These are phyloP conservation scores for Gasterosteus nipponicus DNA, from an alignment of 2,113 vertebrate genomes.

Conservation along the genomic window DNA sequence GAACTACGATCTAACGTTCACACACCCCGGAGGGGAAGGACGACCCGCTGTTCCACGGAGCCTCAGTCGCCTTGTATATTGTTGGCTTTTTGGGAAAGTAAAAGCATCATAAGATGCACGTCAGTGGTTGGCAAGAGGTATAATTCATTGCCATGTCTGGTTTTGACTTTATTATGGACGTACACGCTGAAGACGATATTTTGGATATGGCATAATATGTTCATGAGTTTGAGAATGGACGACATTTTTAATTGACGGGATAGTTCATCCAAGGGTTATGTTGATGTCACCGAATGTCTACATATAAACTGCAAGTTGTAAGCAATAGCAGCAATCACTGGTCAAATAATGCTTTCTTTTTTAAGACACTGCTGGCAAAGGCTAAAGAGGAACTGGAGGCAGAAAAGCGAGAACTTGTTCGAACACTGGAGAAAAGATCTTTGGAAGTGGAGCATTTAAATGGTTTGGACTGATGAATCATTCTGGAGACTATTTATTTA, in stretches of 20 bases:
- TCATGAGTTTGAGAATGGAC: background rate
- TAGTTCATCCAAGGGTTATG: background rate
- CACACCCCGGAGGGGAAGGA: background rate
- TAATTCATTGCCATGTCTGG: background rate
- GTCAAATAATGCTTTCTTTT: background rate
- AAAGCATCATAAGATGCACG: background rate
- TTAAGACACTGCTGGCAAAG: constrained; percentile 86
- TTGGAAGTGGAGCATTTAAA: constrained; percentile 92
- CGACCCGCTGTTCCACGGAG: background rate
- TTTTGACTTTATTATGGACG: background rate
- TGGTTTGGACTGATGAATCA: constrained; percentile 77
- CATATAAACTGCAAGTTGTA: background rate
- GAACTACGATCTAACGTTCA: background rate
- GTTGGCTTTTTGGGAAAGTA: background rate
- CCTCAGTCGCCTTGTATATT: background rate
- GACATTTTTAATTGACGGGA: background rate
- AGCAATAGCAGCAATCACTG: background rate
- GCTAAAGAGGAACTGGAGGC: constrained; percentile 91
- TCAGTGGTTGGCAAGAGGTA: background rate
- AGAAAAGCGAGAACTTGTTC: constrained; percentile 93
- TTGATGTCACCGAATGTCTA: background rate
- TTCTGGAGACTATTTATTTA: background rate
- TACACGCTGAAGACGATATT: background rate
- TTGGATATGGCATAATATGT: background rate
- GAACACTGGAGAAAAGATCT: constrained; percentile 88